Conservation (phyloP, 1,140 invertebrate species). For the Hypothenemus hampei region DNA sequence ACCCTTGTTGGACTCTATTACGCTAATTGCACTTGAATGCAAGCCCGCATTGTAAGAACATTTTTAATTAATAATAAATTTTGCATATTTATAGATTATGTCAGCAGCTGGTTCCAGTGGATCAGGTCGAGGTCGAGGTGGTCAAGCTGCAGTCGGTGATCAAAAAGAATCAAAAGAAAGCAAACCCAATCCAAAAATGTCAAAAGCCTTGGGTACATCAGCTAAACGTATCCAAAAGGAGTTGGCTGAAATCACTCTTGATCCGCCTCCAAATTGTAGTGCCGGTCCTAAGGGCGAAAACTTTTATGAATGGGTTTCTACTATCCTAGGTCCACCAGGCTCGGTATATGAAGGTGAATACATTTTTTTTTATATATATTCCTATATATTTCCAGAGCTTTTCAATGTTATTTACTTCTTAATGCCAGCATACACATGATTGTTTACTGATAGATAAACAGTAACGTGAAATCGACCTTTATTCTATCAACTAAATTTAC, state of each 20-base stretch:
- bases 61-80: no score
- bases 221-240: constrained; percentile 96
- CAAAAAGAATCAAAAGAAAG: constrained; percentile 76
- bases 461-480: no score
- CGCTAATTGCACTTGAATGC: no score
- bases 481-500: no score
- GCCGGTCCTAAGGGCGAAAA: constrained; percentile 96
- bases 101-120: constrained; percentile 56
- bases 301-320: constrained; percentile 97
- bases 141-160: constrained; percentile 53
- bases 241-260: constrained; percentile 91
- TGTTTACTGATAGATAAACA: no score
- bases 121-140: constrained; percentile 53
- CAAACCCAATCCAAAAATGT: constrained; percentile 90
- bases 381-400: no score
- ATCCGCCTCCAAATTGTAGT: constrained; percentile 95
- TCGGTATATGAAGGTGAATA: constrained; percentile 34
- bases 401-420: no score
- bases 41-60: no score
- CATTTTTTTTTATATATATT: no score
- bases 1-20: no score
- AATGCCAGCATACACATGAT: no score
- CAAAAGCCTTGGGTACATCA: constrained; percentile 87
- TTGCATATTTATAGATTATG: constrained; percentile 36
- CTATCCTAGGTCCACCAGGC: constrained; percentile 84